A percentile compares a stretch with the other conserved stretches of the same genome.
Evolutionary conservation across 2,113 vertebrate genomes (phyloP).

Genomic region (Myanophis thanlyinensis): DNA sequence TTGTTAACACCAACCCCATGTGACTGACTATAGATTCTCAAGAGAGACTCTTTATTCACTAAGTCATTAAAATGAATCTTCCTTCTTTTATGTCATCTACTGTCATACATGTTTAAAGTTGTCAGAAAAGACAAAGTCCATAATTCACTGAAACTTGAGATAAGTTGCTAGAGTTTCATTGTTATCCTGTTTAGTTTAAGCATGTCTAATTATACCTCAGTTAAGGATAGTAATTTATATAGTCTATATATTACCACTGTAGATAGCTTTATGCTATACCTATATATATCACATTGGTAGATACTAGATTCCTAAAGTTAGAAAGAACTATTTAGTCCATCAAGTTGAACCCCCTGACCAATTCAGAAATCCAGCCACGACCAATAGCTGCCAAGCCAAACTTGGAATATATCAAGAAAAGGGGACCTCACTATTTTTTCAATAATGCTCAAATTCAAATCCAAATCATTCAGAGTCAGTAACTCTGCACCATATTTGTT

Average conservation of each 20-base stretch:
- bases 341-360: not conserved
- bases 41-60: not conserved
- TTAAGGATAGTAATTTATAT: not conserved
- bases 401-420: not conserved
- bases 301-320: not conserved
- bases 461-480: conserved; percentile 5
- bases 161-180: not conserved
- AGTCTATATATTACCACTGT: not conserved
- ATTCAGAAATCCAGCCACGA: not conserved
- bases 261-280: not conserved
- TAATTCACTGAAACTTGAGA: not conserved
- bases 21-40: not conserved
- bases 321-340: not conserved
- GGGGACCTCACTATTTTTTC: not conserved
- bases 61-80: not conserved
- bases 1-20: not conserved
- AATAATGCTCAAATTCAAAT: not conserved
- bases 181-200: not conserved
- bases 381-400: not conserved
- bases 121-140: not conserved
- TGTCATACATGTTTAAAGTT: not conserved
- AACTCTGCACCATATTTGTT: conserved; percentile 34
- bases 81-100: not conserved
- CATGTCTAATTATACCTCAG: not conserved
- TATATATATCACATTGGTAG: not conserved